A percentile compares a stretch with the other conserved stretches of the same genome.
Conservation (phyloP, 2,888 invertebrate genomes). For the Cantharis lateralis region DNA sequence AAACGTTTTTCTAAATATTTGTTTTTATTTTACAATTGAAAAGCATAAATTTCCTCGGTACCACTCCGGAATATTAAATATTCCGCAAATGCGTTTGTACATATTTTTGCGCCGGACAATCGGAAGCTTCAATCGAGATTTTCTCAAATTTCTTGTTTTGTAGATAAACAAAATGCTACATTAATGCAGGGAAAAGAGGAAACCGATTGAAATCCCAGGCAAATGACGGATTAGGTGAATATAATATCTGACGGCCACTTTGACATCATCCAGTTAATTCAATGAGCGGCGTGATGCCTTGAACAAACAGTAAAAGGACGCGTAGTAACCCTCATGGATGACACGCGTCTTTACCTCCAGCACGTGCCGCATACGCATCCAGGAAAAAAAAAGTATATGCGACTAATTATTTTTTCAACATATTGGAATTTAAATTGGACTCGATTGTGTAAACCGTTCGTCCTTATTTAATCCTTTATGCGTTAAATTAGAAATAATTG, state of each 20-base stretch:
- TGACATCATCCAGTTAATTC: conserved; percentile 50
- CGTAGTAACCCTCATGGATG: conserved; percentile 25
- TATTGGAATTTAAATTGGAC: conserved; percentile 7
- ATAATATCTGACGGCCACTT: conserved; percentile 47
- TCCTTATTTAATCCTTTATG: conserved; percentile 11
- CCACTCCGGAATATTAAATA: not conserved
- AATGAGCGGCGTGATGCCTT: conserved; percentile 50
- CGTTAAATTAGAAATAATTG: conserved; percentile 29
- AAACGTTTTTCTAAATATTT: not conserved
- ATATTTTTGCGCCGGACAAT: not conserved
- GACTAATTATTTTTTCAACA: conserved; percentile 2
- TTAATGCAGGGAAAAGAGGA: not conserved
- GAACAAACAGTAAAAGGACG: conserved; percentile 44
- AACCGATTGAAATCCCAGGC: conserved; percentile 29
- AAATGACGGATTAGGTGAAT: conserved; percentile 45
- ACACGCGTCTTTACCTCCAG: conserved; percentile 29
- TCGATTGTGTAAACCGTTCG: not conserved
- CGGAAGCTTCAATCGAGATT: not conserved
- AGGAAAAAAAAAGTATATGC: not conserved
- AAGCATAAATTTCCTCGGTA: not conserved
- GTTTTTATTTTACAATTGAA: not conserved
- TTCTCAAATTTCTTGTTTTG: not conserved
- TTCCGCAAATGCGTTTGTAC: not conserved
- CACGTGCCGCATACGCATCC: conserved; percentile 12
- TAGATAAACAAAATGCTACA: not conserved